Percentiles rank a stretch among this genome's conserved stretches.
phyloP scores from a whole-genome alignment of 1,140 invertebrate genomes.

The Drosophila leontia region DNA sequence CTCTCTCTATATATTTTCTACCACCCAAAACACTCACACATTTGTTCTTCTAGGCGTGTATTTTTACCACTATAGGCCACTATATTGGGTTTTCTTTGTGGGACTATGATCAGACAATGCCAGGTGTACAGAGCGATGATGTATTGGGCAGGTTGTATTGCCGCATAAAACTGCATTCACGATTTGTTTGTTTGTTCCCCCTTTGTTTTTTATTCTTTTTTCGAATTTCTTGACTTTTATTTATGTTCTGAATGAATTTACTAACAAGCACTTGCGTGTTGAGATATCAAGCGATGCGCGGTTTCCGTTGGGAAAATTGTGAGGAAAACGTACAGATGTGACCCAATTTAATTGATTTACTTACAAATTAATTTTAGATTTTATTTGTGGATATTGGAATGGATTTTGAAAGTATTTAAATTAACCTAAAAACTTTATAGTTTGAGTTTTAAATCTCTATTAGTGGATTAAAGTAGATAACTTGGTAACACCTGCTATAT shows the following conservation, averaged over 20 bases:
- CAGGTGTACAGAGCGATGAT: constrained; percentile 91
- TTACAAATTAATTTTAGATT: not conserved
- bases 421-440: not conserved
- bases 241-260: constrained; percentile 26
- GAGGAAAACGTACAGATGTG: constrained; percentile 6
- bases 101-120: constrained; percentile 94
- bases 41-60: constrained; percentile 88
- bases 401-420: not conserved
- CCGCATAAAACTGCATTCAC: constrained; percentile 60
- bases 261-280: constrained; percentile 41
- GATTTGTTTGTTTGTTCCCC: constrained; percentile 34
- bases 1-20: constrained; percentile 25
- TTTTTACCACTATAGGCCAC: constrained; percentile 90
- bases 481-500: not conserved
- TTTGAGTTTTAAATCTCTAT: not conserved
- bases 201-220: not conserved
- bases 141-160: constrained; percentile 90
- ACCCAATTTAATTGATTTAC: constrained; percentile 11
- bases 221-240: constrained; percentile 5
- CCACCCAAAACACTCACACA: constrained; percentile 45
- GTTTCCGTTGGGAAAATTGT: constrained; percentile 9
- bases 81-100: constrained; percentile 90
- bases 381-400: not conserved
- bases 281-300: constrained; percentile 8
- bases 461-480: not conserved